Base-by-base conservation (phyloP, 2,888 invertebrate species). In the Morpho deidamia region DNA sequence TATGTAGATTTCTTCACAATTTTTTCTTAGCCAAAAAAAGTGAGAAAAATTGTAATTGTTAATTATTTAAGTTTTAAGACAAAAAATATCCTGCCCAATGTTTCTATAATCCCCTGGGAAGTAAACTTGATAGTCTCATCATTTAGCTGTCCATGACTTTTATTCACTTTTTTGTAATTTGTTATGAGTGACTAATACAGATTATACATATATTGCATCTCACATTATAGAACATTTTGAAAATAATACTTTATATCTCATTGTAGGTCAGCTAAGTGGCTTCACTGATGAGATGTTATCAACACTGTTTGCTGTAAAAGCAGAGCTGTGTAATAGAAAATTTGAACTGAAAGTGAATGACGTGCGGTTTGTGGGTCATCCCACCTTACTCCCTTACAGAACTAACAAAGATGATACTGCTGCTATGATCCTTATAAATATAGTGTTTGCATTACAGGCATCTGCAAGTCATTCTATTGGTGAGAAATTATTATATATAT, bases 301-400 rank as follows among this genome's bases (percentile, higher is more conserved):
- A 8, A 96, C 96, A 2, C 81, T 97, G 40, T 96, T 97, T 82
- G 97, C 97, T 7, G 97, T 98, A 0, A 97, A 97, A 75, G 93
- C 94, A 8, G 96, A 97, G 68, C 83, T 98, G 12, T 97, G 97
- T 73, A 96, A 96, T 71, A 92, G 94, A 60, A 97, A 97, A 76
- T 97, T 99, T 86, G 98, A 98, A 77, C 87, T 98, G 0, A 98
- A 98, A 91, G 95, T 99, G 0, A 98, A 99, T 82, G 97, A 98
- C 90, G 96, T 98, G 0, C 90, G 98, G 43, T 99, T 99, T 86
- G 96, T 99, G 9, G 97, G 98, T 0, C 98, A 97, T 81, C 98
- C 99, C 0, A 96, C 97, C 1, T 80, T 95, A 32, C 90, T 97
- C 48, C 94, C 94, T 10, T 92, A 94, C 38, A 88, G 93, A 63